phyloP scores from a whole-genome alignment of 1,140 invertebrate genomes.

The Agraylea sexmaculata region DNA sequence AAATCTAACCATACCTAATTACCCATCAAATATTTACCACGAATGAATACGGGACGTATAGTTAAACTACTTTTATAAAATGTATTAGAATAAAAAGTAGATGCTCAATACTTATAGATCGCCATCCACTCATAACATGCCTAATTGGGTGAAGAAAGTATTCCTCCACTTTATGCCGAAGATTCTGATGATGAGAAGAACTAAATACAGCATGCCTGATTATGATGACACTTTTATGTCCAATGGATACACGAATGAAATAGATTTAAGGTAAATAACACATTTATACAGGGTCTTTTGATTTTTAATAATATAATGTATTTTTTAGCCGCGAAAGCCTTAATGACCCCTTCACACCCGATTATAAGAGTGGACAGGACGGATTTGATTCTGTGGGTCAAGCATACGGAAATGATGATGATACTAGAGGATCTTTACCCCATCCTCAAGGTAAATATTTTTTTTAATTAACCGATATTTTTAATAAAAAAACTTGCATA shows the following conservation, averaged over 20 bases:
- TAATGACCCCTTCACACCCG: slow-evolving; percentile 37
- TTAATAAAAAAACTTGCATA: no score
- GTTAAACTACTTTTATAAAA: not conserved
- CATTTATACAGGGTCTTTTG: slow-evolving; percentile 11
- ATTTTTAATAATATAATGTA: slow-evolving; percentile 3
- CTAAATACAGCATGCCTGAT: slow-evolving; percentile 70
- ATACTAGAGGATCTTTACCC: slow-evolving; percentile 32
- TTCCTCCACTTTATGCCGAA: slow-evolving; percentile 85
- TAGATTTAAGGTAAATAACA: slow-evolving; percentile 58
- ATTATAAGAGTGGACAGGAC: slow-evolving; percentile 26
- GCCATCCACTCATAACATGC: slow-evolving; percentile 94
- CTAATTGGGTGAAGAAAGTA: slow-evolving; percentile 72
- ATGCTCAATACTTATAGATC: slow-evolving; percentile 48
- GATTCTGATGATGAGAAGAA: slow-evolving; percentile 76
- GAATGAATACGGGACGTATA: not conserved
- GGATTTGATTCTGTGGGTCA: slow-evolving; percentile 46
- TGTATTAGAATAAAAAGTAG: slow-evolving; percentile 2
- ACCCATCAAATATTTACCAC: slow-evolving; percentile 9
- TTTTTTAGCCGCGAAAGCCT: slow-evolving; percentile 38
- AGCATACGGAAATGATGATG: slow-evolving; percentile 49
- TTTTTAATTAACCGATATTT: no score
- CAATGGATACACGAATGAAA: slow-evolving; percentile 62
- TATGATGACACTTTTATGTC: slow-evolving; percentile 67
- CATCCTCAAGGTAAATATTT: slow-evolving; percentile 30
- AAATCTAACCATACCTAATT: no score